Evolutionary conservation across 1,140 invertebrate genomes (phyloP).

Genomic region (Hetaerina americana): DNA sequence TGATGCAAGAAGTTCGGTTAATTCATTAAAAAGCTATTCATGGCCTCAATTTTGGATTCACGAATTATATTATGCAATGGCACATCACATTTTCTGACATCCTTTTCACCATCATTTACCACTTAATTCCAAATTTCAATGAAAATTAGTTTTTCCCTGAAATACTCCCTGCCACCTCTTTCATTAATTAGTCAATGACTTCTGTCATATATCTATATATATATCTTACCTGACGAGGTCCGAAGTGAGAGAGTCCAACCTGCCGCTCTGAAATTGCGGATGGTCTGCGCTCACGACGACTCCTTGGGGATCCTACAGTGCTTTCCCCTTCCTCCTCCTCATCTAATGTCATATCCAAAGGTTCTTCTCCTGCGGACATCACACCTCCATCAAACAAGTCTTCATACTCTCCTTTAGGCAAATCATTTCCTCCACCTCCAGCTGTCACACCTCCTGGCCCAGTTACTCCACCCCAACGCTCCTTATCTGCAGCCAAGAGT

Average conservation of each 20-base stretch:
- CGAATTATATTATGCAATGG: too few species aligned
- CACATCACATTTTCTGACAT: too few species aligned
- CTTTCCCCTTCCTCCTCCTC: slow-evolving; percentile 43
- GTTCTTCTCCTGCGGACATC: slow-evolving; percentile 49
- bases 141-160: too few species aligned
- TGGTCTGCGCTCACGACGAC: slow-evolving; percentile 39
- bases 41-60: too few species aligned
- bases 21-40: too few species aligned
- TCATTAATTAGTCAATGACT: too few species aligned
- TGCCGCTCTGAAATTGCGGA: slow-evolving; percentile 54
- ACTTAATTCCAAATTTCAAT: too few species aligned
- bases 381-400: slow-evolving; percentile 71
- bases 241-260: slow-evolving; percentile 60
- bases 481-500: slow-evolving; percentile 83
- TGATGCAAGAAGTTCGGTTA: too few species aligned
- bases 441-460: slow-evolving; percentile 23
- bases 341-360: slow-evolving; percentile 63
- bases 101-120: too few species aligned
- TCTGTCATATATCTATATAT: too few species aligned
- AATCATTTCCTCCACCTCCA: not conserved
- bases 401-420: not conserved
- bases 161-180: too few species aligned
- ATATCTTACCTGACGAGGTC: slow-evolving; percentile 54
- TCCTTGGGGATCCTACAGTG: slow-evolving; percentile 26
- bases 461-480: slow-evolving; percentile 28